A percentile compares a stretch with the other conserved stretches of the same genome.
Evolutionary conservation across 2,797 vertebrate genomes (phyloP).

Genomic region (Coranthus polyacanthus): DNA sequence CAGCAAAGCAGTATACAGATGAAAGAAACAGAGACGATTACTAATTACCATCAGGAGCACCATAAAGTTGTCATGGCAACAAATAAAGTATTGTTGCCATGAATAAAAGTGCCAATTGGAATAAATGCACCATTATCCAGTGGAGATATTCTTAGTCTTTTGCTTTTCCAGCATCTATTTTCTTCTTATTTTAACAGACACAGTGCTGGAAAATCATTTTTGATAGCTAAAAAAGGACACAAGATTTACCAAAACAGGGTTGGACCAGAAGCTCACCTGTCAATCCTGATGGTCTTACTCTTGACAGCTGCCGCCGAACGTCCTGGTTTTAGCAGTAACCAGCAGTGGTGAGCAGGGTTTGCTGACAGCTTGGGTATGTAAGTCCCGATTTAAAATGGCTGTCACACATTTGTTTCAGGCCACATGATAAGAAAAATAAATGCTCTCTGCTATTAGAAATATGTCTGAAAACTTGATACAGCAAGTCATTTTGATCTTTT

Average conservation of each 20-base stretch:
- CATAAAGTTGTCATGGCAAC: conserved; percentile 10
- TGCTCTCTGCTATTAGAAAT: conserved; percentile 13
- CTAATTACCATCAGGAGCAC: not conserved
- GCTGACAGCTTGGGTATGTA: conserved; percentile 13
- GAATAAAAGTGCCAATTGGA: not conserved
- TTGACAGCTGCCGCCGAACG: conserved; percentile 7
- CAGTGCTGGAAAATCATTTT: conserved; percentile 3
- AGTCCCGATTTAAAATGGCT: no score
- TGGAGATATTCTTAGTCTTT: not conserved
- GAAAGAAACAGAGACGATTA: not conserved
- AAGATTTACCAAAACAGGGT: not conserved
- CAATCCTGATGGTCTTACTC: not conserved
- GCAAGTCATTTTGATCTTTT: conserved; percentile 16
- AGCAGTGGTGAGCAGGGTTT: not conserved
- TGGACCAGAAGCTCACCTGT: not conserved
- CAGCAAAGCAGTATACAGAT: not conserved
- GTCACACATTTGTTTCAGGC: conserved; percentile 14
- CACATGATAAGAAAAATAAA: conserved; percentile 18
- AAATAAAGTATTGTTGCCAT: conserved; percentile 5
- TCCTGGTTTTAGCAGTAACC: not conserved
- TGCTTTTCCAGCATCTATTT: not conserved
- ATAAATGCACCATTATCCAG: not conserved
- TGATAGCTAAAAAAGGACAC: not conserved
- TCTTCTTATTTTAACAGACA: not conserved
- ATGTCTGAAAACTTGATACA: conserved; percentile 15